phyloP scores from a whole-genome alignment of 2,888 invertebrate species.

The Eulithis prunata region DNA sequence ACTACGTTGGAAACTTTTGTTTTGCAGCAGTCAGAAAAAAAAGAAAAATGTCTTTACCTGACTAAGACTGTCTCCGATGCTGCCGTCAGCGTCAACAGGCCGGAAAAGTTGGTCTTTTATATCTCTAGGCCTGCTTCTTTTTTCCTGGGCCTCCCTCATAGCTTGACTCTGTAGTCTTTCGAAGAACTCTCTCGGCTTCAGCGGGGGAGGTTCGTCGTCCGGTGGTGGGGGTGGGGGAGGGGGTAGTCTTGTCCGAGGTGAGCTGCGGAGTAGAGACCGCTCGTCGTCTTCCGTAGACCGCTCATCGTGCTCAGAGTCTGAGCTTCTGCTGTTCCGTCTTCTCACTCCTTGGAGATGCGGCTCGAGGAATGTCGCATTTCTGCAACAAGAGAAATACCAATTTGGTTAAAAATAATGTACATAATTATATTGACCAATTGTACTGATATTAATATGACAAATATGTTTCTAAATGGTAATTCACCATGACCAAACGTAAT shows the following conservation, averaged over 20 bases:
- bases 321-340: conserved; percentile 77
- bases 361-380: conserved; percentile 90
- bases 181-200: conserved; percentile 84
- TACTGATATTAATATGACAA: too few relatives aligned
- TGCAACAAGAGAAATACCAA: conserved; percentile 74
- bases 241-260: conserved; percentile 75
- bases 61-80: conserved; percentile 79
- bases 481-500: neutral
- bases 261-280: conserved; percentile 71
- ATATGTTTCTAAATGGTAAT: too few relatives aligned
- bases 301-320: conserved; percentile 80
- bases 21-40: neutral
- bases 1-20: neutral
- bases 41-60: conserved; percentile 64
- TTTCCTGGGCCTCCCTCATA: conserved; percentile 75
- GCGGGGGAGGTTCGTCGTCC: conserved; percentile 78
- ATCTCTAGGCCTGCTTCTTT: conserved; percentile 64
- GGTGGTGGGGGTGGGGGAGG: conserved; percentile 78
- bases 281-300: conserved; percentile 80
- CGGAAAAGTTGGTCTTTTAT: conserved; percentile 69
- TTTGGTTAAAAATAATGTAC: neutral
- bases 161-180: conserved; percentile 79
- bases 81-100: conserved; percentile 74
- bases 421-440: too few relatives aligned
- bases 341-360: conserved; percentile 88